Evolutionary conservation across 1,140 invertebrate genomes (phyloP).

Genomic region (Drosophila dunni): DNA sequence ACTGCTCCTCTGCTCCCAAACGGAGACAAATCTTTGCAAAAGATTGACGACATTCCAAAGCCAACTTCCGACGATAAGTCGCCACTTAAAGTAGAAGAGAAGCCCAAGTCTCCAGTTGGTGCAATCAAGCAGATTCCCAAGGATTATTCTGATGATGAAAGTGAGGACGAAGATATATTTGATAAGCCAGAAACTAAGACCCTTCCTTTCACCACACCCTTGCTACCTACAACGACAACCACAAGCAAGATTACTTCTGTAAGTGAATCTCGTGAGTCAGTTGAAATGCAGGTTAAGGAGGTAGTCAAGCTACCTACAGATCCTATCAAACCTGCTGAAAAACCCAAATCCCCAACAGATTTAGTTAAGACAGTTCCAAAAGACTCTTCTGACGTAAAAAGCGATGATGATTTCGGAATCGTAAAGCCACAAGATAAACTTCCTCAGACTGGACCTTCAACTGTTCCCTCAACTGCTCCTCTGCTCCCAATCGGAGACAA

Average conservation of each 20-base stretch:
- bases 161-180: constrained; percentile 12
- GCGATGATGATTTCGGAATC: neutral
- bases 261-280: constrained; percentile 3
- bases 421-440: too few relatives aligned
- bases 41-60: neutral
- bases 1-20: neutral
- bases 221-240: neutral
- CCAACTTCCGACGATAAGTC: neutral
- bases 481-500: too few relatives aligned
- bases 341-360: constrained; percentile 6
- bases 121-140: neutral
- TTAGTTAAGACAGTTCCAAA: neutral
- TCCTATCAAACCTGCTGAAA: neutral
- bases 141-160: constrained; percentile 32
- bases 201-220: neutral
- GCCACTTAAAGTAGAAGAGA: neutral
- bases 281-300: neutral
- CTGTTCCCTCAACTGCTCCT: too few relatives aligned
- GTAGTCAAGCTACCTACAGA: neutral
- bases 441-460: too few relatives aligned
- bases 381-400: neutral
- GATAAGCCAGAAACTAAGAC: constrained; percentile 18
- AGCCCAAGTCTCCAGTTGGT: constrained; percentile 11
- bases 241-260: constrained; percentile 3
- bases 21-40: neutral